Evolutionary conservation across 2,888 invertebrate species (phyloP), one percentile per base, ranked within the genome.

Genomic region (Lasioglossum malachurum): DNA sequence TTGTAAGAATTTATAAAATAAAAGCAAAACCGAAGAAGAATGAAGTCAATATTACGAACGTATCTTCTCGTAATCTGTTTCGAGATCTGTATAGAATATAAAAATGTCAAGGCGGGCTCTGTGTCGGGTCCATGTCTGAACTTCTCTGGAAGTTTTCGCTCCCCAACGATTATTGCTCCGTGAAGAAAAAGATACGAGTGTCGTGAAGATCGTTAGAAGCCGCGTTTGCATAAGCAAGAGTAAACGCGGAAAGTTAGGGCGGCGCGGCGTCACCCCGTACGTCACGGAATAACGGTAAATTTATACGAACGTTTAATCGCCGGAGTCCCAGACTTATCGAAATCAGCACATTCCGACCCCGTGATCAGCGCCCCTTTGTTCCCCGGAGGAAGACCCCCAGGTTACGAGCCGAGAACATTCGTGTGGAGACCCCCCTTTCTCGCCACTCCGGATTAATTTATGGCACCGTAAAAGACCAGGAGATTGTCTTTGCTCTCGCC

Each of bases 361-460:
- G 78, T 81, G 87, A 88, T 86, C 87, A 83, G 79, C 82, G 83
- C 77, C 84, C 84, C 90, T 91, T 89, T 92, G 90, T 89, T 89
- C 80, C 76, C 72, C 60, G 27, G 73, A 35, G 3, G 23, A 23
- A 60, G 75, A 80, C 75, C 83, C 76, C 75, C 67, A 44, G 83
- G 84, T 90, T 88, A 88, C 87, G 88, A 90, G 88, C 87, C 88
- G 91, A 90, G 90, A 91, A 89, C 91, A 91, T 91, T 90, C 80
- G 89, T 88, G 82, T 88, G 82, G 89, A 82, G 35, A 8, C 0
- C 19, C 35, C 67, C 80, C 78, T 60, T 60, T 60, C 60, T n/a
- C 82, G 72, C 84, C 80, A 82, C 87, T 74, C 74, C 87, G 91
- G 92, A 93, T 93, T 92, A 94, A 94, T 94, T 94, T 94, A 94